Conservation (phyloP, 2,797 vertebrate genomes). For the Leuciscus waleckii region DNA sequence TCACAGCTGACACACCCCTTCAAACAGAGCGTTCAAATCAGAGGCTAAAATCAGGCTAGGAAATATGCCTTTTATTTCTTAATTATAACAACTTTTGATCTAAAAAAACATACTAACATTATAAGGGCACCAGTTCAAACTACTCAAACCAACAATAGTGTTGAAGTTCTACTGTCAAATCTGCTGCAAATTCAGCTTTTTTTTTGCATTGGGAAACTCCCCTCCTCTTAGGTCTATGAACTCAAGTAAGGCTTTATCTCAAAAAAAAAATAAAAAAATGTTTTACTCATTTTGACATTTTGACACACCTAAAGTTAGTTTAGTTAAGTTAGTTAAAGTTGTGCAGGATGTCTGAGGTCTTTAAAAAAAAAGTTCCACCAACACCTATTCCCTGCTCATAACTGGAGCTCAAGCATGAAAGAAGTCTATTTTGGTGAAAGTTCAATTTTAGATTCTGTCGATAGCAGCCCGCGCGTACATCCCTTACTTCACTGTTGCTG, state of each 20-base stretch:
- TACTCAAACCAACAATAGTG: constrained; percentile 1
- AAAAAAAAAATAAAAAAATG: not conserved
- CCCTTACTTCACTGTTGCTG: constrained; percentile 68
- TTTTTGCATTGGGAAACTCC: not conserved
- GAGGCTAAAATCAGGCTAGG: too few relatives aligned
- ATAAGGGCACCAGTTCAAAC: not conserved
- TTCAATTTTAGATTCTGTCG: constrained; percentile 55
- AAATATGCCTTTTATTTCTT: too few relatives aligned
- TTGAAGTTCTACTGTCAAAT: not conserved
- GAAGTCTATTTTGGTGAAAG: constrained; percentile 62
- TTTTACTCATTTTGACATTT: not conserved
- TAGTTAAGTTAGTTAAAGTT: not conserved
- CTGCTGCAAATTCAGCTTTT: not conserved
- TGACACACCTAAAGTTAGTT: not conserved
- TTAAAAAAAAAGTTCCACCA: constrained; percentile 39
- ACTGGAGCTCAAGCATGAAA: constrained; percentile 26
- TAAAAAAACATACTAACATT: too few relatives aligned
- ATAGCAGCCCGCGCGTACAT: constrained; percentile 41
- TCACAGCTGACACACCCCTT: too few relatives aligned
- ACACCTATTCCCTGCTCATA: not conserved
- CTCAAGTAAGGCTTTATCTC: not conserved
- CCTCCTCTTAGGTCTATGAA: constrained; percentile 1
- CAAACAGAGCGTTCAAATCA: too few relatives aligned
- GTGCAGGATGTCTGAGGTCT: constrained; percentile 16
- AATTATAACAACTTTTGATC: too few relatives aligned